Evolutionary conservation across 2,888 invertebrate species (phyloP), one percentile per base, ranked within the genome.

Genomic region (Capitulum mitella): DNA sequence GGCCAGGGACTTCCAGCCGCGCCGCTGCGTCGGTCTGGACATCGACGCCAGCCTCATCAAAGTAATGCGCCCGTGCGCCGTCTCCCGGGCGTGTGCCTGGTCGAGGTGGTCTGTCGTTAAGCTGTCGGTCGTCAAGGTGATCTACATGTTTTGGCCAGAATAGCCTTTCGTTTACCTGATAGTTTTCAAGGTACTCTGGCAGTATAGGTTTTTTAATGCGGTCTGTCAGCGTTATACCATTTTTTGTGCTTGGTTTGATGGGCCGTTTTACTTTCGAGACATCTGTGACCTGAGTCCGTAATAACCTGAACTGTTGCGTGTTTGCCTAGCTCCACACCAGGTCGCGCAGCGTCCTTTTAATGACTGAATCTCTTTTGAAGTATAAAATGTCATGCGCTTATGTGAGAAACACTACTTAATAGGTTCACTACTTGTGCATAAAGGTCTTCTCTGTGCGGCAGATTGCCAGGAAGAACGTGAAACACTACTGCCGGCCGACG

Each of bases 21-120:
- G 90, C 81, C 92, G 92, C 82, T 92, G 98, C 80, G 89, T 93
- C 79, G 99, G 98, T 80, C 92, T 98, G 82, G 98, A 99, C 85
- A 98, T 99, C 83, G 98, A 99, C 87, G 89, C 91, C 40, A 91
- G 91, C 83, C 89, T 99, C 82, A 92, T 98, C 77, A 89, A 90
- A 78, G 75, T 76, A 8, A 26, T 22, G 43, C 40, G 16, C 29
- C 10, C 6, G 58, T n/a, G 29, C 12, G 0, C 12, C 22, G 51
- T 26, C 51, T 51, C 2, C 5, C 10, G 54, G 6, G 58, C 3
- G 22, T 16, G 14, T 8, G 51, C 16, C 51, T 19, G 51, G 16
- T 51, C 22, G 16, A 51, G 51, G 51, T 51, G 51, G n/a, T 26
- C 19, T 26, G 54, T 22, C 26, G 54, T 54, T 22, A 22, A 14